Evolutionary conservation across 2,113 vertebrate genomes (phyloP), one percentile per base, ranked within the genome.

Genomic region (Hepsetus odoe): DNA sequence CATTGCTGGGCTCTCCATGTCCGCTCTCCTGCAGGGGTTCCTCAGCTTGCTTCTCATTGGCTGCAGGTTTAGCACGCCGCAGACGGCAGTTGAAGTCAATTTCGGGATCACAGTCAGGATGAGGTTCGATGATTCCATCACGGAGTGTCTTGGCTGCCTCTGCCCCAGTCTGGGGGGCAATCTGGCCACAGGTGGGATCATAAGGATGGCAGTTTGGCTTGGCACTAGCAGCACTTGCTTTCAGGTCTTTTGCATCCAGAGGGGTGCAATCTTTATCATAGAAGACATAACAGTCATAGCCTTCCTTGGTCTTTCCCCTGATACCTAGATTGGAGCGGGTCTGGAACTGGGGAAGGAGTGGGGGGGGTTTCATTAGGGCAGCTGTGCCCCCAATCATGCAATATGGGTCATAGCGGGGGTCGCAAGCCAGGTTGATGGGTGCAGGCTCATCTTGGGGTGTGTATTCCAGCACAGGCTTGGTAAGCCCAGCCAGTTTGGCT

Each of bases 61-160:
- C 40, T 62, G 40, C 61, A 4, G 85, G 71, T 35, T 89, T 67
- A 2, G 85, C 85, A 0, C 70, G 87, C 16, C 90, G 91, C 72
- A 94, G 86, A 33, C 90, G 91, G 81, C 93, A 94, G 88, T 90
- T 92, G 86, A 88, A 92, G 88, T 94, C 90, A 7, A 80, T 83
- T 77, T 94, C 92, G 0, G 93, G 93, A 82, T 94, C 92, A n/a
- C 93, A 94, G 87, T 94, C 67, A 0, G 90, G 91, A 76, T 93
- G 82, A 0, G 91, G 92, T 73, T 90, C 86, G 68, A 93, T 85
- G 22, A 93, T 80, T 42, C 85, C 90, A 2, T 88, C 86, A 20
- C 74, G 80, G 51, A 18, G 28, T 0, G 76, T 61, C 28, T 83
- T 87, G 0, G 66, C 18, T 33, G 72, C 64, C 30, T 22, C 62